Evolutionary conservation across 2,888 invertebrate species (phyloP).

Genomic region (Polyommatus icarus): DNA sequence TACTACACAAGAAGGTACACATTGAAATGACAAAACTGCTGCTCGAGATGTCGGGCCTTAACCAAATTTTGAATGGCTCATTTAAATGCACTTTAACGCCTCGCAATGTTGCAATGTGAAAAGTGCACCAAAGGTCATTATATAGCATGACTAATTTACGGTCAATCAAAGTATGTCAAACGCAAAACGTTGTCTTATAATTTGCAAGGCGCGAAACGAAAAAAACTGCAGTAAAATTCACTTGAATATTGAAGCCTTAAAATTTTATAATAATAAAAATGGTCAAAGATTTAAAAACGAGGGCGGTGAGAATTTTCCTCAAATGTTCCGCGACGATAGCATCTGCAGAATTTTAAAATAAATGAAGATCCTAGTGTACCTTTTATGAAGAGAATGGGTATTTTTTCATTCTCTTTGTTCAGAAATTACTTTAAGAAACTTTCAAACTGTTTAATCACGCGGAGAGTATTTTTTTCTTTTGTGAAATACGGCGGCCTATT

Average conservation of each 20-base stretch:
- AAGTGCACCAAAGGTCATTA: too few relatives aligned
- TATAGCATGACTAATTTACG: not conserved
- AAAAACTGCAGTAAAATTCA: not conserved
- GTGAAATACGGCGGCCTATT: conserved; percentile 33
- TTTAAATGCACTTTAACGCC: not conserved
- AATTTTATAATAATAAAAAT: conserved; percentile 17
- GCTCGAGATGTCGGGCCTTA: too few relatives aligned
- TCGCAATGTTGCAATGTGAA: too few relatives aligned
- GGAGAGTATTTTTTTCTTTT: conserved; percentile 36
- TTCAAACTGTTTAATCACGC: conserved; percentile 38
- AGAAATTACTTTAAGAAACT: conserved; percentile 32
- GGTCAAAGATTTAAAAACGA: conserved; percentile 16
- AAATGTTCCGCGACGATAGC: conserved; percentile 21
- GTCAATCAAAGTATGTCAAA: not conserved
- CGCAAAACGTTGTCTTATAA: not conserved
- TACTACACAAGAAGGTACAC: too few relatives aligned
- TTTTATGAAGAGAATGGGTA: conserved; percentile 25
- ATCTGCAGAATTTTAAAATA: conserved; percentile 30
- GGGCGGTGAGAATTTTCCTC: conserved; percentile 9
- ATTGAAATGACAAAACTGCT: too few relatives aligned
- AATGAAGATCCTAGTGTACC: conserved; percentile 30
- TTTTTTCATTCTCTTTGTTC: conserved; percentile 28
- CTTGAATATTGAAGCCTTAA: not conserved
- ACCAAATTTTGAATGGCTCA: not conserved
- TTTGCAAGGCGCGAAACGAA: not conserved